These are phyloP conservation scores for Chironomus riparius DNA, from an alignment of 2,888 invertebrate genomes.

Conservation along the genomic window DNA sequence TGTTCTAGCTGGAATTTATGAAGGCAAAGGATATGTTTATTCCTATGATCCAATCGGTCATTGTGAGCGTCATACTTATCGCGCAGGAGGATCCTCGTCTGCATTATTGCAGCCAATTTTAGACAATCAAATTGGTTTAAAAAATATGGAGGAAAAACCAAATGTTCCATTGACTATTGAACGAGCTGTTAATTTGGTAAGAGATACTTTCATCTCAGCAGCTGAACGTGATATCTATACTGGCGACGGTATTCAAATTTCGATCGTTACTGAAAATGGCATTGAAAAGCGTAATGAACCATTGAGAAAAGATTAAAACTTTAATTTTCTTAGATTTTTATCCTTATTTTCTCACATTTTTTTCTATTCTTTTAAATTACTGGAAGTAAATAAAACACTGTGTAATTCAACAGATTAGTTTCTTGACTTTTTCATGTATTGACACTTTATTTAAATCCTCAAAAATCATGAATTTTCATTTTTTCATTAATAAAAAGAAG, in stretches of 20 bases:
- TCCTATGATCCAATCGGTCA: slow-evolving; percentile 98
- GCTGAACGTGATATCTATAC: slow-evolving; percentile 97
- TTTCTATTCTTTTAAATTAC: neutral
- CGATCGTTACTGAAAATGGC: slow-evolving; percentile 82
- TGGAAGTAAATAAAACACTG: neutral
- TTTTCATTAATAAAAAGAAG: neutral
- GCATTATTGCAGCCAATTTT: slow-evolving; percentile 86
- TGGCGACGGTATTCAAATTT: slow-evolving; percentile 81
- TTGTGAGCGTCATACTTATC: slow-evolving; percentile 73
- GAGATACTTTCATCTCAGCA: slow-evolving; percentile 95
- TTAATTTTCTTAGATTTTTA: no score
- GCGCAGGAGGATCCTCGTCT: slow-evolving; percentile 86
- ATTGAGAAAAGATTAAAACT: slow-evolving; percentile 20
- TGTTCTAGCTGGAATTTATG: slow-evolving; percentile 80
- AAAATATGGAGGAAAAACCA: slow-evolving; percentile 63
- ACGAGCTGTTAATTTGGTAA: slow-evolving; percentile 73
- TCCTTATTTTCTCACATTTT: neutral
- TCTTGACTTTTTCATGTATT: neutral
- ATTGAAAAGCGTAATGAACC: slow-evolving; percentile 60
- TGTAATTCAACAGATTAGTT: no score
- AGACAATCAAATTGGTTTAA: slow-evolving; percentile 90
- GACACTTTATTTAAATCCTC: neutral
- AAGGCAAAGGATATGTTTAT: slow-evolving; percentile 91
- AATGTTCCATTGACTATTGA: slow-evolving; percentile 56
- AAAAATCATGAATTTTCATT: neutral